Base-by-base conservation (phyloP, 2,113 vertebrate genomes). In the Xiphophorus couchianus region DNA sequence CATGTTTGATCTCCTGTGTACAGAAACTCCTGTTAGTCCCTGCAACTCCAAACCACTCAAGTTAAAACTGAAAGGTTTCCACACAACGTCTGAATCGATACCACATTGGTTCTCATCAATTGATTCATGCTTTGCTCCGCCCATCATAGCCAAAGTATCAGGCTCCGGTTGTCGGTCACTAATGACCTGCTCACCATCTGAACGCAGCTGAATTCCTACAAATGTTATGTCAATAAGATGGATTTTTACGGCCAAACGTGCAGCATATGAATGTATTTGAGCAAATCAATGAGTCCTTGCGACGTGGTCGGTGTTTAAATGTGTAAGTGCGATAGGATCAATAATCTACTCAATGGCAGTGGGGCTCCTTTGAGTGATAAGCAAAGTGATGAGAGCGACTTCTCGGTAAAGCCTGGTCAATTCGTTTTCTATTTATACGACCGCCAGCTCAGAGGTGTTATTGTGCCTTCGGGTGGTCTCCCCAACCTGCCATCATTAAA, bases 151-250 rank as follows among this genome's bases (percentile, higher is more conserved):
- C 28, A 33, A 66, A 81, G 80, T 44, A 76, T 78, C 78, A 68
- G 22, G 80, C 73, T 63, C 76, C 48, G 78, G 81, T 86, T 85
- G 88, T 87, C 48, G 60, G 76, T 28, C 60, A 12, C 88, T 91
- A 91, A 90, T 89, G 81, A 86, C 74, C 63, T 74, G 64, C 66
- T 81, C 84, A 85, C 81, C 66, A 66, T 84, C 82, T 71, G 73
- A 85, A 89, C 90, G 82, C 71, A 48, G 74, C 42, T 48, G 77
- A 84, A 90, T 85, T 92, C 86, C 84, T 72, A 75, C 88, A 88
- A 88, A 90, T 91, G 84, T 90, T 83, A 76, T 76, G 83, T 90
- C 90, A 82, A 92, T 88, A 66, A 51, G 65, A 86, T 88, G 81
- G 90, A 90, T 90, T 89, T 74, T 54, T 81, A 69, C 44, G 13